Percentiles rank a stretch among this genome's conserved stretches.
Evolutionary conservation across 1,140 invertebrate genomes (phyloP).

Genomic region (Aethina tumida): DNA sequence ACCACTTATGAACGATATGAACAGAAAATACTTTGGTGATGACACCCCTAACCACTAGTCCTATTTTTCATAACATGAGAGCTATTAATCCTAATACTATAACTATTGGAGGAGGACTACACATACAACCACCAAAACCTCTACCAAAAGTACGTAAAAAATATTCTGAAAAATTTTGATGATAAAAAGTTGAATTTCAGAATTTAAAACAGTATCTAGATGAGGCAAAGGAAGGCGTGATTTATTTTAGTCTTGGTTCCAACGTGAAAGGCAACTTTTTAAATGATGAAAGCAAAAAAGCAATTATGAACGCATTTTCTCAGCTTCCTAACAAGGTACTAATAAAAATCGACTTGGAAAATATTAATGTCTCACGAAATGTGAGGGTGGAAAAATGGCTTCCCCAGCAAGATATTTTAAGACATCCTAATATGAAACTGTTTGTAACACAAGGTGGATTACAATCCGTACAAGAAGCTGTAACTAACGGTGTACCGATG

Average conservation of each 20-base stretch:
- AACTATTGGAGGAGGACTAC: slow-evolving; percentile 4
- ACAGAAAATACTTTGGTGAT: slow-evolving; percentile 12
- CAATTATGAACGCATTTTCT: slow-evolving; percentile 36
- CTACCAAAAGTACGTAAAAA: slow-evolving; percentile 11
- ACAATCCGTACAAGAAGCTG: slow-evolving; percentile 56
- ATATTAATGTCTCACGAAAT: slow-evolving; percentile 39
- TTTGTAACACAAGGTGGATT: slow-evolving; percentile 66
- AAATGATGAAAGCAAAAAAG: slow-evolving; percentile 29
- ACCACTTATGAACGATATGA: background rate
- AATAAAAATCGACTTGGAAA: slow-evolving; percentile 46
- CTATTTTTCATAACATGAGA: slow-evolving; percentile 8
- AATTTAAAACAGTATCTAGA: slow-evolving; percentile 47
- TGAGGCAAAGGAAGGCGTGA: slow-evolving; percentile 43
- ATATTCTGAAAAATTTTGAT: background rate
- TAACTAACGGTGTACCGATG: slow-evolving; percentile 58
- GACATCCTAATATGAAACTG: slow-evolving; percentile 52
- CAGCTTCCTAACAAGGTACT: slow-evolving; percentile 40
- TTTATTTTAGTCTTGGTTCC: slow-evolving; percentile 49
- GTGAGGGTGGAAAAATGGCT: slow-evolving; percentile 42
- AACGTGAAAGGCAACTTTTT: slow-evolving; percentile 38
- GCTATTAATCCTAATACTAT: slow-evolving; percentile 7
- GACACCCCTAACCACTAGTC: slow-evolving; percentile 12
- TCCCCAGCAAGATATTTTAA: slow-evolving; percentile 45
- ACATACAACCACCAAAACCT: slow-evolving; percentile 1
- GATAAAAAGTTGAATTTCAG: slow-evolving; percentile 26